Conservation (phyloP, 2,113 vertebrate genomes). For the Pterocles burchelli region DNA sequence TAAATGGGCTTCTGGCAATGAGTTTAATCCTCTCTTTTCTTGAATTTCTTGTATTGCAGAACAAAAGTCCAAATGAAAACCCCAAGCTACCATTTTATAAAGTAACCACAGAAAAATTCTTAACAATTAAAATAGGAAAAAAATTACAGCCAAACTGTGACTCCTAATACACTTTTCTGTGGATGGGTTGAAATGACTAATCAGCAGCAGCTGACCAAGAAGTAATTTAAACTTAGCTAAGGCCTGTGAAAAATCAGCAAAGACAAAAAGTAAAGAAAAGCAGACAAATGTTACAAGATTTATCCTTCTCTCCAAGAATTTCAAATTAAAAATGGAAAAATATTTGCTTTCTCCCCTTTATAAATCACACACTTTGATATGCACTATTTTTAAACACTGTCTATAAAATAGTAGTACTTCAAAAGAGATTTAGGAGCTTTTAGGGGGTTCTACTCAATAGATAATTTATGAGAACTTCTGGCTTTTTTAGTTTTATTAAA, state of each 20-base stretch:
- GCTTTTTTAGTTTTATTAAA: conserved; percentile 28
- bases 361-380: conserved; percentile 53
- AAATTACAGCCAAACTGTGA: neutral
- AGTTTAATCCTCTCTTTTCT: neutral
- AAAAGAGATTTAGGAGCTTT: conserved; percentile 59
- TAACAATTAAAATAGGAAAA: neutral
- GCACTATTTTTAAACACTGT: conserved; percentile 44
- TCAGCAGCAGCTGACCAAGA: conserved; percentile 3
- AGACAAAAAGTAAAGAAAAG: conserved; percentile 49
- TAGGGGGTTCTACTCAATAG: conserved; percentile 28
- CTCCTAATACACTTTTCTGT: neutral
- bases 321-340: conserved; percentile 58
- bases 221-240: conserved; percentile 10
- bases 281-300: conserved; percentile 7
- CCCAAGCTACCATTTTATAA: neutral
- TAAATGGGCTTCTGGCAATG: neutral
- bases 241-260: neutral
- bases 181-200: conserved; percentile 16
- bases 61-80: neutral
- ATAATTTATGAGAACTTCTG: conserved; percentile 39
- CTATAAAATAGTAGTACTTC: conserved; percentile 34
- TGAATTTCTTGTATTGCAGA: neutral
- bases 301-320: conserved; percentile 46
- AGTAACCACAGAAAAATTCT: neutral
- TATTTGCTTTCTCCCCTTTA: conserved; percentile 35